A percentile compares a stretch with the other conserved stretches of the same genome.
Evolutionary conservation across 2,113 vertebrate species (phyloP).

Genomic region (Macaca fascicularis): T2T-MFA8v1.1 NC_088375.1:76166501-76167000

Average conservation of each 20-base stretch:
- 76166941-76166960: neutral
- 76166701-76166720: slow-evolving; percentile 65
- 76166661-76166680: slow-evolving; percentile 81
- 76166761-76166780: neutral
- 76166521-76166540: slow-evolving; percentile 89
- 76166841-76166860: neutral
- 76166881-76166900: neutral
- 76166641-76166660: slow-evolving; percentile 85
- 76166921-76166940: neutral
- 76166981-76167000: neutral
- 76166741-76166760: neutral
- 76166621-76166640: slow-evolving; percentile 87
- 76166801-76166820: slow-evolving; percentile 2
- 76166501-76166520: slow-evolving; percentile 88
- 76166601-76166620: slow-evolving; percentile 90
- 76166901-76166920: neutral
- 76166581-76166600: slow-evolving; percentile 88
- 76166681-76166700: slow-evolving; percentile 74
- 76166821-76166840: neutral
- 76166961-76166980: accelerated
- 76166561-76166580: slow-evolving; percentile 92
- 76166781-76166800: neutral
- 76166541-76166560: slow-evolving; percentile 94
- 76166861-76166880: neutral
- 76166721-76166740: slow-evolving; percentile 70